Evolutionary conservation across 2,113 vertebrate species (phyloP).

Genomic region (Nyctereutes procyonoides): DNA sequence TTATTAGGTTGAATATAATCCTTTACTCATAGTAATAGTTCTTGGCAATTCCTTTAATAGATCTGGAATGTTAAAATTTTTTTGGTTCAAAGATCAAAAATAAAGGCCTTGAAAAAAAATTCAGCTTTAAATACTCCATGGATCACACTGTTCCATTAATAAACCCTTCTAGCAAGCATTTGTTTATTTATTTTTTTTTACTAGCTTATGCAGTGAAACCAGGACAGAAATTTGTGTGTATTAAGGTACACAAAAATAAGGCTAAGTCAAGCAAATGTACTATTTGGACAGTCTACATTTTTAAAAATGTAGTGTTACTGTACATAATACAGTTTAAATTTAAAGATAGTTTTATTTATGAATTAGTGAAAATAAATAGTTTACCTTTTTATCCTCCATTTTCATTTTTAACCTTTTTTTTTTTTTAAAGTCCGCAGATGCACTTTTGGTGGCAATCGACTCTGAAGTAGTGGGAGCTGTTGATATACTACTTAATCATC

Average conservation of each 20-base stretch:
- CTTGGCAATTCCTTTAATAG: slow-evolving; percentile 46
- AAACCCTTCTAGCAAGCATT: background rate
- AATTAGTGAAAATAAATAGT: slow-evolving; percentile 67
- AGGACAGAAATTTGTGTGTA: background rate
- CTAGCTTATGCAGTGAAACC: background rate
- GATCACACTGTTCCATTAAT: slow-evolving; percentile 9
- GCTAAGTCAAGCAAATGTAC: background rate
- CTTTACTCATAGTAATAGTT: slow-evolving; percentile 12
- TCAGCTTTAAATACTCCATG: slow-evolving; percentile 10
- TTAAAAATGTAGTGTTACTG: slow-evolving; percentile 36
- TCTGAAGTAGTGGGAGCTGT: slow-evolving; percentile 99
- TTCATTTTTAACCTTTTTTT: slow-evolving; percentile 76
- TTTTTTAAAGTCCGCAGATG: slow-evolving; percentile 94
- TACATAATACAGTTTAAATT: slow-evolving; percentile 66
- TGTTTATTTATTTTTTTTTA: slow-evolving; percentile 16
- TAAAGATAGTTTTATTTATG: slow-evolving; percentile 53
- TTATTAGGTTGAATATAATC: background rate
- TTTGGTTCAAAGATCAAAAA: slow-evolving; percentile 41
- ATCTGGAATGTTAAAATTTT: slow-evolving; percentile 47
- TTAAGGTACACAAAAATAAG: slow-evolving; percentile 16
- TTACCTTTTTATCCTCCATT: slow-evolving; percentile 63
- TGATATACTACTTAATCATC: slow-evolving; percentile 98
- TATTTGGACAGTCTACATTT: slow-evolving; percentile 34
- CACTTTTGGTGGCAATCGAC: slow-evolving; percentile 97
- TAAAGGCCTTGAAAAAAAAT: slow-evolving; percentile 49